A percentile compares a stretch with the other conserved stretches of the same genome.
Conservation (phyloP, 2,888 invertebrate species). For the Frankliniella fusca region DNA sequence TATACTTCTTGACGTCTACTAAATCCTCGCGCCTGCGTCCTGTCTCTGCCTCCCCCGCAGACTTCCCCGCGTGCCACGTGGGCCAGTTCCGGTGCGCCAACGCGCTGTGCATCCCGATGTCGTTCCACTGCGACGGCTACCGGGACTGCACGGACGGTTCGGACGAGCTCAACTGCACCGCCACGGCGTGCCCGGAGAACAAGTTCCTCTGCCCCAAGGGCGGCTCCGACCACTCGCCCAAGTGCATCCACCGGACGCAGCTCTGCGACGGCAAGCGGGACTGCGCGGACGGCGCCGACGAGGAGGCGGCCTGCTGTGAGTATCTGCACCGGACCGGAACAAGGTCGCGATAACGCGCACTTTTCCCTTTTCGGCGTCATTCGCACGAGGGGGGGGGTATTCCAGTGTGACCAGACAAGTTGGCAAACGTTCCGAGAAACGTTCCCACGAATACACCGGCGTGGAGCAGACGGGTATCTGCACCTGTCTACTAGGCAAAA, state of each 20-base stretch:
- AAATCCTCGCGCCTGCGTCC: no score
- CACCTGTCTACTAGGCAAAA: no score
- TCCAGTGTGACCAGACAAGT: no score
- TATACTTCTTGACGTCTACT: no score
- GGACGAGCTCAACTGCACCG: conserved; percentile 83
- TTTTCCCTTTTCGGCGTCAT: no score
- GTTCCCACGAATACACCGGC: no score
- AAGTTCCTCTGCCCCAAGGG: conserved; percentile 86
- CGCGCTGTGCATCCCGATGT: conserved; percentile 84
- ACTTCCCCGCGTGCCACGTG: conserved; percentile 81
- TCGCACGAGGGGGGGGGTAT: no score
- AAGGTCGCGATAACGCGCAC: no score
- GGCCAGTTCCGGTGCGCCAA: conserved; percentile 92
- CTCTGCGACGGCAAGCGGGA: conserved; percentile 88
- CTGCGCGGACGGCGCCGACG: conserved; percentile 88
- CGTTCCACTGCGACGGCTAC: conserved; percentile 80
- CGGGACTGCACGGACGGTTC: conserved; percentile 89
- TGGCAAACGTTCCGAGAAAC: no score
- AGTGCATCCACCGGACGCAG: conserved; percentile 82
- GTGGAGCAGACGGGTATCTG: no score
- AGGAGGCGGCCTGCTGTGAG: conserved; percentile 84
- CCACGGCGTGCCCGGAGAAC: conserved; percentile 81
- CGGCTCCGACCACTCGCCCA: conserved; percentile 64
- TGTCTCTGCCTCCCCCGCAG: conserved; percentile 49
- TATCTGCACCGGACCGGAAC: conserved; percentile 41